These are phyloP conservation scores for Eupithecia insigniata DNA, from an alignment of 2,888 invertebrate species.

Conservation along the genomic window DNA sequence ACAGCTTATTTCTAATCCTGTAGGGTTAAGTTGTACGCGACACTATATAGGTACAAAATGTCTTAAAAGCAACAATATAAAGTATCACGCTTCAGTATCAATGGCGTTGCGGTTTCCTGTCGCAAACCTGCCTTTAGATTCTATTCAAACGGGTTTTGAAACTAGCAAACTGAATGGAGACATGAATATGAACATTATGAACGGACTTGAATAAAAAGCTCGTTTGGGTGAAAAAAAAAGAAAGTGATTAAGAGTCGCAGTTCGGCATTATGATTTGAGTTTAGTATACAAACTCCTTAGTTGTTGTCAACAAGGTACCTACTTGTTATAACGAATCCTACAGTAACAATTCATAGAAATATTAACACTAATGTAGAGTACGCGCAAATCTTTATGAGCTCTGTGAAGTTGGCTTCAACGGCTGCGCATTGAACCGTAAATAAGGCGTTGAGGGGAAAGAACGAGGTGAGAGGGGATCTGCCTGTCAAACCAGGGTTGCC, in stretches of 20 bases:
- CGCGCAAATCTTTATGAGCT: too few relatives aligned
- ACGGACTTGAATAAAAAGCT: constrained; percentile 37
- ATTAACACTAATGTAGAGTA: background rate
- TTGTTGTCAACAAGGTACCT: background rate
- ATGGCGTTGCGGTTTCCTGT: constrained; percentile 69
- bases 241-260: constrained; percentile 26
- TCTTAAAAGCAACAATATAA: constrained; percentile 13
- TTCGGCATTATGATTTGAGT: background rate
- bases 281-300: background rate
- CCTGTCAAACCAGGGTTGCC: too few relatives aligned
- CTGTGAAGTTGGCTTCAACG: too few relatives aligned
- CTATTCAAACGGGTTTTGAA: constrained; percentile 55
- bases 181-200: constrained; percentile 31
- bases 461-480: too few relatives aligned
- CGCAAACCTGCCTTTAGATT: constrained; percentile 51
- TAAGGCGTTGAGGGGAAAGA: too few relatives aligned
- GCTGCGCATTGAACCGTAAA: too few relatives aligned
- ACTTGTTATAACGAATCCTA: background rate
- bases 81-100: constrained; percentile 48
- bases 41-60: background rate
- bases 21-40: background rate
- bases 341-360: background rate
- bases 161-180: constrained; percentile 42
- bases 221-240: constrained; percentile 26
- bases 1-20: background rate